Conservation (phyloP, 2,797 vertebrate species). For the Bradypodion pumilum region DNA sequence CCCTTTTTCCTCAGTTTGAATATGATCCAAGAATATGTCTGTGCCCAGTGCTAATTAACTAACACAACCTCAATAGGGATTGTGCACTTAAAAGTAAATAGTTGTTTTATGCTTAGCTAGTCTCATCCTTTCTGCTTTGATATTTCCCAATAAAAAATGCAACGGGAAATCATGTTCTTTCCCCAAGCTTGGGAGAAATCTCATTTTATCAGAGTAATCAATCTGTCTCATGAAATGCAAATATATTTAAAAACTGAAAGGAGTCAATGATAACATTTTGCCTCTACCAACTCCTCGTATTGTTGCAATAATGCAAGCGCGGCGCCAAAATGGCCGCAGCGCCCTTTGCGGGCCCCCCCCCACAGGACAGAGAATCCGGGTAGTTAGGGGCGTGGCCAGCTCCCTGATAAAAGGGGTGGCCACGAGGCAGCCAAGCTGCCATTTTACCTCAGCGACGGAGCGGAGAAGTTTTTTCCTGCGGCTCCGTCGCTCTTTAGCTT, state of each 20-base stretch:
- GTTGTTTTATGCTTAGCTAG: slow-evolving; percentile 43
- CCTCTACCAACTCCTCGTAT: slow-evolving; percentile 12
- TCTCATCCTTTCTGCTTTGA: slow-evolving; percentile 38
- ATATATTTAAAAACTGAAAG: neutral
- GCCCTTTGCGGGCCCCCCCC: too few relatives aligned
- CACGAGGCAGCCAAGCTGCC: too few relatives aligned
- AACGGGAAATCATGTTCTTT: slow-evolving; percentile 35
- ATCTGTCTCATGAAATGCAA: slow-evolving; percentile 35
- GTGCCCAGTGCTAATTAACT: slow-evolving; percentile 50
- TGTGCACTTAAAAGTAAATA: slow-evolving; percentile 56
- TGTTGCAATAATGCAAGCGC: slow-evolving; percentile 6
- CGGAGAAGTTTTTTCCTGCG: too few relatives aligned
- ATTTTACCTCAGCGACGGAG: too few relatives aligned
- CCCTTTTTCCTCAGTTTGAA: slow-evolving; percentile 36
- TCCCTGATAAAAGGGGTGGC: too few relatives aligned
- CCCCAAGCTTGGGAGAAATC: slow-evolving; percentile 20
- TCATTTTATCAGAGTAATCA: slow-evolving; percentile 21
- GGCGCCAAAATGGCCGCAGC: too few relatives aligned
- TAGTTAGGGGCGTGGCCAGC: too few relatives aligned
- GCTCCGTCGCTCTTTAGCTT: too few relatives aligned
- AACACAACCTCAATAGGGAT: slow-evolving; percentile 17
- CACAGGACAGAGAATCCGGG: too few relatives aligned
- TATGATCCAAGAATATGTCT: slow-evolving; percentile 49
- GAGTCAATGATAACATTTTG: slow-evolving; percentile 23
- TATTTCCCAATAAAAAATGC: slow-evolving; percentile 35